These are phyloP conservation scores for Noctua janthe DNA, from an alignment of 2,888 invertebrate species.

Conservation along the genomic window DNA sequence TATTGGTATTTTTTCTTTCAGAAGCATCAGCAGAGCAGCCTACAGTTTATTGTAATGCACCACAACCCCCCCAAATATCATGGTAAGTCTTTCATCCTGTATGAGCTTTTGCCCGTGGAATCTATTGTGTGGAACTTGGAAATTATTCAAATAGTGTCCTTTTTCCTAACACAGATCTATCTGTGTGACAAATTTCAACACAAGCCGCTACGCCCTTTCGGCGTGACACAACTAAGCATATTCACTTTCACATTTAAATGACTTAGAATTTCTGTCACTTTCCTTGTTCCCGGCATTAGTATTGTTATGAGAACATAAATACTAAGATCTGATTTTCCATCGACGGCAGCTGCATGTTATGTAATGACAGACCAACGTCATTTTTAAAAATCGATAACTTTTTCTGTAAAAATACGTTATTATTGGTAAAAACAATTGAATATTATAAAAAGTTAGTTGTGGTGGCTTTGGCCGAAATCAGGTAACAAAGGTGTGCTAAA, in stretches of 20 bases:
- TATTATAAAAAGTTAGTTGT: too few relatives aligned
- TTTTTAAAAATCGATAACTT: too few relatives aligned
- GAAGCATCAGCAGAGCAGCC: slow-evolving; percentile 2
- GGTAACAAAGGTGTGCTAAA: too few relatives aligned
- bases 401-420: too few relatives aligned
- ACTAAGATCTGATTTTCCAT: background rate
- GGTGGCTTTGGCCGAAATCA: too few relatives aligned
- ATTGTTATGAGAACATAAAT: background rate
- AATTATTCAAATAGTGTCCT: background rate
- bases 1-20: slow-evolving; percentile 29
- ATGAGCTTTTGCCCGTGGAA: background rate
- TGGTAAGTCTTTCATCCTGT: slow-evolving; percentile 48
- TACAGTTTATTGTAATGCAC: slow-evolving; percentile 39
- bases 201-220: background rate
- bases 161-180: background rate
- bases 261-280: too few relatives aligned
- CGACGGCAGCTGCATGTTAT: too few relatives aligned
- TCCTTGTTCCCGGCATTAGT: background rate
- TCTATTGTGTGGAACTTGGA: background rate
- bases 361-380: too few relatives aligned
- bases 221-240: background rate
- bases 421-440: too few relatives aligned
- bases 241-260: background rate
- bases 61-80: slow-evolving; percentile 33
- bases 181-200: background rate